These are phyloP conservation scores for Brachyptera risi DNA, from an alignment of 2,888 invertebrate genomes.

Conservation along the genomic window DNA sequence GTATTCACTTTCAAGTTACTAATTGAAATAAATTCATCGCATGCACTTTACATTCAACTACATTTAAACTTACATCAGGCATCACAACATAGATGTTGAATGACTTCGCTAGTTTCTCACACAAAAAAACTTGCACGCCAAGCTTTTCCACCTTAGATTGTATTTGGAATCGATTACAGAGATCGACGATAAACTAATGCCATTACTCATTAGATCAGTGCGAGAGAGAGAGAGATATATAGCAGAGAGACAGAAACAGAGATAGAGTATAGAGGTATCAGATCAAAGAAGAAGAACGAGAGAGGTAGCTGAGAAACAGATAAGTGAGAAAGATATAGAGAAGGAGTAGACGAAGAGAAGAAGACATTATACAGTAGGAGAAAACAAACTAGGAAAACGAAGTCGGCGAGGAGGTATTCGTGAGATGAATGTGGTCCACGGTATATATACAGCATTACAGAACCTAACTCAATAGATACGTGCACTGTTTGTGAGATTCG, in stretches of 20 bases:
- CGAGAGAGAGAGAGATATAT: constrained; percentile 6
- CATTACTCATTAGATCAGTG: constrained; percentile 24
- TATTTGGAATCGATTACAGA: constrained; percentile 31
- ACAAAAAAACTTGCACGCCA: constrained; percentile 4
- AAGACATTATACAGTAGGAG: constrained; percentile 11
- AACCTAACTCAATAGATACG: constrained; percentile 25
- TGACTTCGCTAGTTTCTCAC: no score
- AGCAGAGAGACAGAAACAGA: no score
- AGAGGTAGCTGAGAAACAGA: no score
- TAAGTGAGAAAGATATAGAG: no score
- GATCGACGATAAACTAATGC: constrained; percentile 27
- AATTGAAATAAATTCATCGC: no score
- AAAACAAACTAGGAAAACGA: constrained; percentile 21
- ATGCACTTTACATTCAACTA: no score
- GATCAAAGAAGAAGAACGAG: constrained; percentile 15
- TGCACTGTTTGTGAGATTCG: constrained; percentile 23
- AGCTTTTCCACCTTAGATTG: constrained; percentile 23
- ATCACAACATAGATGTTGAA: no score
- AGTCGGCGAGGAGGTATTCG: constrained; percentile 14
- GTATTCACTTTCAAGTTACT: no score
- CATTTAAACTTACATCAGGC: no score
- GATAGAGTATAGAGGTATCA: not conserved
- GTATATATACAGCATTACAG: constrained; percentile 6
- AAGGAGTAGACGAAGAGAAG: no score
- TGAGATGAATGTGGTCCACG: constrained; percentile 24